A percentile compares a stretch with the other conserved stretches of the same genome.
These are phyloP conservation scores for Archaeoteleia sp. DNA, from an alignment of 2,888 invertebrate genomes.

Conservation along the genomic window DNA sequence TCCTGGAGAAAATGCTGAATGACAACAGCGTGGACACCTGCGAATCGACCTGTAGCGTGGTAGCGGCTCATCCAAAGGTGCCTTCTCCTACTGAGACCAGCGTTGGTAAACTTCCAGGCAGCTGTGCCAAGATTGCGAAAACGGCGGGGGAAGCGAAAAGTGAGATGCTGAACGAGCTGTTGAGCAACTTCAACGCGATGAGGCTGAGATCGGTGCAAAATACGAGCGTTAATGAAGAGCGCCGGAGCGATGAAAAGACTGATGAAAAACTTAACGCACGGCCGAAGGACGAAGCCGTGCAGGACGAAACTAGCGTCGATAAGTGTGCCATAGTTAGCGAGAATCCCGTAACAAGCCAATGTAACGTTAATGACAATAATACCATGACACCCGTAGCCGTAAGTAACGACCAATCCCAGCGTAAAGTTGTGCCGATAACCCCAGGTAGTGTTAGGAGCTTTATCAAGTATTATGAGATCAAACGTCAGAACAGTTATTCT, in stretches of 20 bases:
- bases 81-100: neutral
- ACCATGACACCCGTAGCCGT: constrained; percentile 68
- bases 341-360: constrained; percentile 55
- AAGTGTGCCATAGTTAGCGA: constrained; percentile 70
- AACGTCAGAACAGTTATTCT: constrained; percentile 59
- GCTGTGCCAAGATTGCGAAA: neutral
- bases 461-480: constrained; percentile 70
- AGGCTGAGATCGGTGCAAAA: constrained; percentile 62
- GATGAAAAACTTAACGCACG: constrained; percentile 26
- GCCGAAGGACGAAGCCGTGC: constrained; percentile 13
- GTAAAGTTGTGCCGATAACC: constrained; percentile 63
- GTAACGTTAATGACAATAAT: constrained; percentile 72
- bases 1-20: constrained; percentile 65
- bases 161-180: constrained; percentile 68
- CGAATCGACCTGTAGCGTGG: constrained; percentile 5
- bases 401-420: constrained; percentile 69
- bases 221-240: neutral
- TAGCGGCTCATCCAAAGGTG: constrained; percentile 8
- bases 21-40: constrained; percentile 14
- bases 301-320: constrained; percentile 54
- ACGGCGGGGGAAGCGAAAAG: constrained; percentile 59
- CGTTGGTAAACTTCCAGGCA: neutral
- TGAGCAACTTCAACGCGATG: constrained; percentile 67
- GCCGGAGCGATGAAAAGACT: constrained; percentile 33
- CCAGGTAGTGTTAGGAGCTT: constrained; percentile 72